phyloP scores from a whole-genome alignment of 2,113 vertebrate species.

The Malurus elegans region DNA sequence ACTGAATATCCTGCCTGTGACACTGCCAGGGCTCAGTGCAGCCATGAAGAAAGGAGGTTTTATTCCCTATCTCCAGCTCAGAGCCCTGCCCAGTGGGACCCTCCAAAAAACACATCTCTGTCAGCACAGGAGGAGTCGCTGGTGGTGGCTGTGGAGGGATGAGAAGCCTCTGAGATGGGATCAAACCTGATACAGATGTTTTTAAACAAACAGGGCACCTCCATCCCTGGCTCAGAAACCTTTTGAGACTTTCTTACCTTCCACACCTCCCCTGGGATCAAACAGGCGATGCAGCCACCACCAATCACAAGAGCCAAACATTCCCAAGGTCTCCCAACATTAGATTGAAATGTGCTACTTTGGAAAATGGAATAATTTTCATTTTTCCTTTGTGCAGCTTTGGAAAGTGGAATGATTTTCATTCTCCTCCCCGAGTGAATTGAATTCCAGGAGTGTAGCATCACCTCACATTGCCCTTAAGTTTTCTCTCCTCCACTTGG shows the following conservation, averaged over 20 bases:
- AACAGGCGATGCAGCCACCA: background rate
- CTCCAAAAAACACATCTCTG: background rate
- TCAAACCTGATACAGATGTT: background rate
- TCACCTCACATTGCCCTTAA: background rate
- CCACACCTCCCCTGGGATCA: background rate
- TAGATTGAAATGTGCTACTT: background rate
- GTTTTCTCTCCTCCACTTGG: background rate
- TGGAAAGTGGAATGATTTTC: background rate
- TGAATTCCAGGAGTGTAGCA: background rate
- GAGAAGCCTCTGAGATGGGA: background rate
- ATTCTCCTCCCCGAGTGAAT: background rate
- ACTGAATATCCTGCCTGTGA: background rate
- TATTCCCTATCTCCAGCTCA: background rate
- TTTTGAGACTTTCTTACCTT: background rate
- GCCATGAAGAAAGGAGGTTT: background rate
- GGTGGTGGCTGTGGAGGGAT: background rate
- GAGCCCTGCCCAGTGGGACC: background rate
- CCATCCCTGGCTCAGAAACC: accelerated
- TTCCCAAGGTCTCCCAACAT: background rate
- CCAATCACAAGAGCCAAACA: background rate
- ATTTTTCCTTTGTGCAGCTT: background rate
- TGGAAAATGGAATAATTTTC: background rate
- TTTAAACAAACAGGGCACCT: background rate
- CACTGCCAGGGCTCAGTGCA: background rate
- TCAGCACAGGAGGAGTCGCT: background rate